Conservation (phyloP, 2,797 vertebrate genomes). For the Falco novaeseelandiae region DNA sequence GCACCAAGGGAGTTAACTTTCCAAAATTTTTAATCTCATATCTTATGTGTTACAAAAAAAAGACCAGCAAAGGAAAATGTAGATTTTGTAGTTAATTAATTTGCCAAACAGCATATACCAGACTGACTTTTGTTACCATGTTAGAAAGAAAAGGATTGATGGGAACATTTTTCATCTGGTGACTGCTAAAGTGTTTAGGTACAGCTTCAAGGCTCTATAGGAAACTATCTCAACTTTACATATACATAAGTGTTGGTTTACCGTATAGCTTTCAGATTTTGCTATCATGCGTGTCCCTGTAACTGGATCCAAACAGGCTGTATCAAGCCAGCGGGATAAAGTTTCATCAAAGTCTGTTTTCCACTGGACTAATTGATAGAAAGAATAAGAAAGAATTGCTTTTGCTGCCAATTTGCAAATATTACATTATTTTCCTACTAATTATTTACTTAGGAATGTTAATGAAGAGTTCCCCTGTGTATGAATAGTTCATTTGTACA, state of each 20-base stretch:
- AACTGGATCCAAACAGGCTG: background rate
- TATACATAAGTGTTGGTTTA: background rate
- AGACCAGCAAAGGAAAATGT: background rate
- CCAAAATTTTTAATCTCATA: background rate
- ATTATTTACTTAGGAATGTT: background rate
- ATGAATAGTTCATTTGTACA: background rate
- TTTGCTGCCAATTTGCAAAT: background rate
- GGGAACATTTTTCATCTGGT: background rate
- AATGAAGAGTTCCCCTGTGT: background rate
- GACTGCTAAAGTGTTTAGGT: background rate
- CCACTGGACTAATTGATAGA: background rate
- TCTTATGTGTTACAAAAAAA: background rate
- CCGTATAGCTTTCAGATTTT: background rate
- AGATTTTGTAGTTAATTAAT: background rate
- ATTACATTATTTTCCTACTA: background rate
- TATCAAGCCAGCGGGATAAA: background rate
- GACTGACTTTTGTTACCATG: background rate
- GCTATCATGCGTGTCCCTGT: background rate
- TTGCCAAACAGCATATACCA: background rate
- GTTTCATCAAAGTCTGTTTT: background rate
- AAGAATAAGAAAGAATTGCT: background rate
- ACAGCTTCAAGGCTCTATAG: background rate
- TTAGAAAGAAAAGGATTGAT: background rate
- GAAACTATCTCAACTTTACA: background rate
- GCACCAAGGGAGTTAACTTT: conserved; percentile 5